A percentile compares a stretch with the other conserved stretches of the same genome.
Conservation (phyloP, 1,140 invertebrate genomes). For the Zaprionus ornatus region DNA sequence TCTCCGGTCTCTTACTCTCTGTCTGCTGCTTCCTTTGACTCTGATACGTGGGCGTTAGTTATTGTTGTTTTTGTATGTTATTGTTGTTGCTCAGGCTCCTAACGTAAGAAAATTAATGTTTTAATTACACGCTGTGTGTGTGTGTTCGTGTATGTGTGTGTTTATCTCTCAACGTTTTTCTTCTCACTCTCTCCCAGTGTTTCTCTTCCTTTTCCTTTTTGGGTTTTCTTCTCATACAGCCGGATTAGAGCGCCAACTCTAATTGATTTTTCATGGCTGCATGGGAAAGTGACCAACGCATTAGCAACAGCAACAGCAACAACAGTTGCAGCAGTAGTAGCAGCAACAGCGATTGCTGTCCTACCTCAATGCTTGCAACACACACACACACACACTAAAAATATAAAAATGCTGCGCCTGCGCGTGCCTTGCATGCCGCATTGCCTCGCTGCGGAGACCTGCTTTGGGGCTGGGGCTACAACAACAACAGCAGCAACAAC, state of each 20-base stretch:
- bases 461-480: not conserved
- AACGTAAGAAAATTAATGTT: constrained; percentile 75
- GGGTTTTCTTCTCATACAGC: not conserved
- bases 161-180: not conserved
- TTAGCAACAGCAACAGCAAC: constrained; percentile 20
- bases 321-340: constrained; percentile 9
- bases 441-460: constrained; percentile 2
- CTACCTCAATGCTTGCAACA: constrained; percentile 41
- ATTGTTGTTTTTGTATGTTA: constrained; percentile 36
- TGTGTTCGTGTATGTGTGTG: constrained; percentile 3
- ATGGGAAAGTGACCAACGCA: constrained; percentile 55
- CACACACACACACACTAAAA: not conserved
- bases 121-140: constrained; percentile 58
- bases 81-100: constrained; percentile 34
- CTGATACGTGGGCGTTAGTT: constrained; percentile 39
- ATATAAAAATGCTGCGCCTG: constrained; percentile 59
- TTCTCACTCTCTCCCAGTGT: not conserved
- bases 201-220: constrained; percentile 13
- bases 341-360: constrained; percentile 2
- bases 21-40: not conserved
- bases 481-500: not conserved
- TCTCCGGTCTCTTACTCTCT: not conserved
- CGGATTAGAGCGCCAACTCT: constrained; percentile 50
- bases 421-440: constrained; percentile 54
- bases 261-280: constrained; percentile 64